These are phyloP conservation scores for Drosophila nigricruria DNA, from an alignment of 2,888 invertebrate species.

Conservation along the genomic window DNA sequence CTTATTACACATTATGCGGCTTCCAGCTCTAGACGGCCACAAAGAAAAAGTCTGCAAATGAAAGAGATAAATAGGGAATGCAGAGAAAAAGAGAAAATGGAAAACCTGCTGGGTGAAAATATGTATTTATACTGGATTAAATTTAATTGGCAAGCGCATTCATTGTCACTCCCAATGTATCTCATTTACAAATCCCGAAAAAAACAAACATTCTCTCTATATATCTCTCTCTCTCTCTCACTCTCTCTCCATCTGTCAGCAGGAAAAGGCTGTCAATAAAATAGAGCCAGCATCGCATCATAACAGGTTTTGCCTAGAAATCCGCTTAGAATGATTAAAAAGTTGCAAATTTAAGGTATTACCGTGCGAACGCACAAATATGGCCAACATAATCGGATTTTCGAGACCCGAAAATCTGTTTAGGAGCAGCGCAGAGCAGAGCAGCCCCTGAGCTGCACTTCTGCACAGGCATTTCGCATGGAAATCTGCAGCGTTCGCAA, in stretches of 20 bases:
- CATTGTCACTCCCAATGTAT: constrained; percentile 41
- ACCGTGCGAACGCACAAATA: constrained; percentile 75
- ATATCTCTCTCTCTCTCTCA: background rate
- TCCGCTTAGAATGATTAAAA: constrained; percentile 81
- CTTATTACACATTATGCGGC: constrained; percentile 66
- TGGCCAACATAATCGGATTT: constrained; percentile 76
- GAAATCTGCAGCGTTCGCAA: constrained; percentile 51
- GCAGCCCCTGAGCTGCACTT: background rate
- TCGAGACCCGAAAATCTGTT: constrained; percentile 49
- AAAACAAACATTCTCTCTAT: constrained; percentile 29
- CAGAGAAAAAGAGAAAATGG: background rate
- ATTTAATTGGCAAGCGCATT: constrained; percentile 54
- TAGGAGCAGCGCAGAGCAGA: constrained; percentile 19
- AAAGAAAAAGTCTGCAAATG: constrained; percentile 42
- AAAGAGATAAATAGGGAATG: constrained; percentile 33
- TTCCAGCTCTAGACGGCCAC: constrained; percentile 22
- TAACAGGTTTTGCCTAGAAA: constrained; percentile 69
- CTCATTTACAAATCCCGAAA: constrained; percentile 49
- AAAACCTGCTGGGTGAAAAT: constrained; percentile 15
- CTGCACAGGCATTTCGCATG: constrained; percentile 13
- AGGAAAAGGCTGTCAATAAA: constrained; percentile 26
- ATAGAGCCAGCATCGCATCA: constrained; percentile 38
- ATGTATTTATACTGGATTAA: constrained; percentile 38
- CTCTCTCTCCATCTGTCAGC: background rate
- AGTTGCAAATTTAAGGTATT: constrained; percentile 78